phyloP scores from a whole-genome alignment of 2,888 invertebrate species.

The Polymixis flavicincta region DNA sequence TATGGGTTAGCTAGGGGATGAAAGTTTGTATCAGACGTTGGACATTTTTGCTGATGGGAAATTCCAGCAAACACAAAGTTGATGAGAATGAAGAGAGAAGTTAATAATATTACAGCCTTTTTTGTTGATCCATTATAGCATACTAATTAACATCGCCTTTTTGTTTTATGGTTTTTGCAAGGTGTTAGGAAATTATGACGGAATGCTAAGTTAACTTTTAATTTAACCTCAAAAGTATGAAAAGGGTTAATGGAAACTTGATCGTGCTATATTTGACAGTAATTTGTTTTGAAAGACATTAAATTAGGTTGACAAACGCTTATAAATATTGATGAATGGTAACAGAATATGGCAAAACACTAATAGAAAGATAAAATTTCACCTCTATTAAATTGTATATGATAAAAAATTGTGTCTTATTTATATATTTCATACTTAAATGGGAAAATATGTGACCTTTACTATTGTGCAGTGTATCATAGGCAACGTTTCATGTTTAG shows the following conservation, averaged over 20 bases:
- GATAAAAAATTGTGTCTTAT: neutral
- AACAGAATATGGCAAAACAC: conserved; percentile 15
- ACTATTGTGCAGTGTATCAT: neutral
- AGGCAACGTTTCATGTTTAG: neutral
- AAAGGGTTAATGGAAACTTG: conserved; percentile 21
- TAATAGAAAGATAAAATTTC: conserved; percentile 29
- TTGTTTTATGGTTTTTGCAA: neutral
- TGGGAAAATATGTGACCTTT: neutral
- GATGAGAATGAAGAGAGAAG: neutral
- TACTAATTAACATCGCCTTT: neutral
- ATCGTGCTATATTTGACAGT: conserved; percentile 28
- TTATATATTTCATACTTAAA: neutral
- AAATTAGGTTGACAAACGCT: conserved; percentile 34
- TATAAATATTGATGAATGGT: conserved; percentile 53
- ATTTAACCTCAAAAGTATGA: neutral
- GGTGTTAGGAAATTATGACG: neutral
- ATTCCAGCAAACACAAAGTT: neutral
- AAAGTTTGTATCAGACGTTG: too few species aligned
- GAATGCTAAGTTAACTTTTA: conserved; percentile 1
- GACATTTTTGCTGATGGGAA: neutral
- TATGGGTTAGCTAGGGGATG: too few species aligned
- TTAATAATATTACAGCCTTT: neutral
- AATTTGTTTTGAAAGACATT: conserved; percentile 41
- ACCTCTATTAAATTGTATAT: neutral
- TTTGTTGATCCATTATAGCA: neutral